Conservation (phyloP, 2,888 invertebrate species). For the Eupelmus urozonus region DNA sequence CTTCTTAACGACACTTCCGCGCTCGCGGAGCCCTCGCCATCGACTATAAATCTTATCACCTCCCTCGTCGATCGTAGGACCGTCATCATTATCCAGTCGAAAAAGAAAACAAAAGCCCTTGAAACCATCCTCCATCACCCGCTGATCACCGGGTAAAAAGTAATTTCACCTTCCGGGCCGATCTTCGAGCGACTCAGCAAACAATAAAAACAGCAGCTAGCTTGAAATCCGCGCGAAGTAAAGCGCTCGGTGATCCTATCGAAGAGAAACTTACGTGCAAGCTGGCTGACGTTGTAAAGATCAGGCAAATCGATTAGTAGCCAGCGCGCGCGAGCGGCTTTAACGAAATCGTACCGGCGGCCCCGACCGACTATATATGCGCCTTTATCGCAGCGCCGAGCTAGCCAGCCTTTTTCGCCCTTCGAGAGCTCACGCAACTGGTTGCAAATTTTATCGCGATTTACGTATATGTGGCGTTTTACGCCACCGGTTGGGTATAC, state of each 20-base stretch:
- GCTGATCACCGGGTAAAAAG: too few relatives aligned
- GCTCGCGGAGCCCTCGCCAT: background rate
- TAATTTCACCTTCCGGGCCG: constrained; percentile 21
- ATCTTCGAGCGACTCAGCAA: background rate
- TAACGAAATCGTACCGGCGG: background rate
- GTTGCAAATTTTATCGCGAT: constrained; percentile 59
- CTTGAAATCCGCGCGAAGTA: background rate
- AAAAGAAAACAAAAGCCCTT: background rate
- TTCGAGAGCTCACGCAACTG: constrained; percentile 62
- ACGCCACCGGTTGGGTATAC: background rate
- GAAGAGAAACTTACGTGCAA: constrained; percentile 9
- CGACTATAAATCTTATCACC: background rate
- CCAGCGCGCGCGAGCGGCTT: constrained; percentile 49
- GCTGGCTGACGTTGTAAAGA: constrained; percentile 46
- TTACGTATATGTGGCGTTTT: background rate
- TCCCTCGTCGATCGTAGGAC: background rate
- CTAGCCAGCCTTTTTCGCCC: constrained; percentile 28
- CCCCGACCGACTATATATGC: background rate
- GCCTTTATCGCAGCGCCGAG: background rate
- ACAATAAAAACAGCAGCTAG: background rate
- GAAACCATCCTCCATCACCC: background rate
- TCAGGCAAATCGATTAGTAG: constrained; percentile 63
- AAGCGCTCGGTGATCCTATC: too few relatives aligned
- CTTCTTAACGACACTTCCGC: background rate
- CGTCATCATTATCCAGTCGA: constrained; percentile 16